Base-by-base conservation (phyloP, 2,113 vertebrate genomes). In the Gopherus evgoodei region DNA sequence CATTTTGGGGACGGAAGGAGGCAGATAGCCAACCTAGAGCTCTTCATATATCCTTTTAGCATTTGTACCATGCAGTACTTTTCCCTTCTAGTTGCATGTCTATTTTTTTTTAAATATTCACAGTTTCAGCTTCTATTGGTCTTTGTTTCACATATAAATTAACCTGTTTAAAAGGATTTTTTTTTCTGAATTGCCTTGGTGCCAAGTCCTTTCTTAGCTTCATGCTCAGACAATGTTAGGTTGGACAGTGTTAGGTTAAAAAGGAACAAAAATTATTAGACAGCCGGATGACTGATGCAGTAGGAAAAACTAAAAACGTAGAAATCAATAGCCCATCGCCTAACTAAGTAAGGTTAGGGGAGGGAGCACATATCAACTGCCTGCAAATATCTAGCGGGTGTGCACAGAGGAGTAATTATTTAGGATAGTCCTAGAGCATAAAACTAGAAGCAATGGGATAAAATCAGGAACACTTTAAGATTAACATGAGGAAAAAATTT, bases 401-500 rank as follows among this genome's bases (percentile, higher is more conserved):
- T 87, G 92, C 42, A 89, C 29, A 87, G 91, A 27, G 78, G 35
- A 56, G 81, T 87, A 93, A 81, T 87, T 91, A 59, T 38, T 94
- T 83, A 69, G 44, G 25, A 42, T 11, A 84, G 44, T 21, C 89
- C 62, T 10, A 94, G 52, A 91, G 31, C 24, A 38, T 62, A 35
- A 94, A 83, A 84, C 56, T 62, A 89, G 5, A 17, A 49, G 93
- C 47, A 53, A 52, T 89, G 93, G 93, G 92, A 94, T 21, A 90
- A 93, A 84, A 35, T 89, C 85, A 4, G 21, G 59, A 84, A 53
- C 44, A 93, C 86, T 96, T 84, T 89, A 84, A 96, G 97, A 94
- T 94, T 95, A 94, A 79, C 88, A 95, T 94, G 89, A 96, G 95
- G 62, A 91, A 84, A 96, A 92, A 97, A 95, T 96, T 97, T 95